These are phyloP conservation scores for Siniperca obscura DNA, from an alignment of 2,797 vertebrate species.

Conservation along the genomic window DNA sequence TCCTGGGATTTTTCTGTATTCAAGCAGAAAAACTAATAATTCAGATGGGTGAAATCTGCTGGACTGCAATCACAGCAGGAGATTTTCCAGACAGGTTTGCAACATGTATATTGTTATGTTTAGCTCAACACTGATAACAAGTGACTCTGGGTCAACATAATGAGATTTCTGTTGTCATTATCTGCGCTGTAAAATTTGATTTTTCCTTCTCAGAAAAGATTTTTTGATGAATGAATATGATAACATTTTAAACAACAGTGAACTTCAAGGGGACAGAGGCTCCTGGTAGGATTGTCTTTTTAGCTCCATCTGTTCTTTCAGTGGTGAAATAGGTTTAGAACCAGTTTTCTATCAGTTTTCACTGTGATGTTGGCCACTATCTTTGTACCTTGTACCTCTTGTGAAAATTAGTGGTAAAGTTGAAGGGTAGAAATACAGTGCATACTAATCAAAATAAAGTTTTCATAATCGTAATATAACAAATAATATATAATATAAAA, in stretches of 20 bases:
- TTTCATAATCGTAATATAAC: too few species aligned
- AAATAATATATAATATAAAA: too few species aligned
- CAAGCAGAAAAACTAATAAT: conserved; percentile 11
- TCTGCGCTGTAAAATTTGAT: not conserved
- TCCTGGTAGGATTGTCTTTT: not conserved
- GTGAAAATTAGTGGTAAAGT: not conserved
- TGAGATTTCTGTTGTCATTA: conserved; percentile 12
- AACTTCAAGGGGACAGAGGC: not conserved
- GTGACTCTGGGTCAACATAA: conserved; percentile 13
- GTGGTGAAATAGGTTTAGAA: not conserved
- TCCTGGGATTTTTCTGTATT: conserved; percentile 23
- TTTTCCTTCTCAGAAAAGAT: not conserved
- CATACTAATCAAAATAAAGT: not conserved
- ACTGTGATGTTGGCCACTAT: not conserved
- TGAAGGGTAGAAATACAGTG: not conserved
- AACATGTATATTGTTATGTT: conserved; percentile 13
- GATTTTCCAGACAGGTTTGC: conserved; percentile 17
- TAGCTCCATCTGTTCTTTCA: conserved; percentile 3
- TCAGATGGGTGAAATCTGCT: conserved; percentile 21
- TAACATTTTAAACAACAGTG: not conserved
- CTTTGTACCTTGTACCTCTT: not conserved
- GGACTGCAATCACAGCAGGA: conserved; percentile 26
- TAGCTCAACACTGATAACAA: conserved; percentile 24
- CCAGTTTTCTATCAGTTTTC: not conserved
- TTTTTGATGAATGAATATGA: conserved; percentile 7